These are phyloP conservation scores for Paradoxurus hermaphroditus DNA, from an alignment of 2,113 vertebrate genomes.

Conservation along the genomic window DNA sequence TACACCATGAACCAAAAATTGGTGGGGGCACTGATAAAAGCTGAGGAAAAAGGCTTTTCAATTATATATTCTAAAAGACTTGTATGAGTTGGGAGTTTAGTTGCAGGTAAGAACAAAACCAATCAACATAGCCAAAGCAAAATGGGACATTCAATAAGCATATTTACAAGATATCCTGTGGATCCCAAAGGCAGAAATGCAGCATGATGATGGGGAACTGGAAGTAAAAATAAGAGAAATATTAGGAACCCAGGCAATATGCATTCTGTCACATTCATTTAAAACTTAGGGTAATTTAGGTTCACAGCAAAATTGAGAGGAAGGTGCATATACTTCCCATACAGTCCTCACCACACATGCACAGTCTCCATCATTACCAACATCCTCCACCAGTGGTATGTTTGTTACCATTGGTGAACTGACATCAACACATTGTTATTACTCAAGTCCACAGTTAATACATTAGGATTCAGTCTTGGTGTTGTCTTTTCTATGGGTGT, in stretches of 20 bases:
- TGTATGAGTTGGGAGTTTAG: not conserved
- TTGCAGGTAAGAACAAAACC: not conserved
- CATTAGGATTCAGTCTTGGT: not conserved
- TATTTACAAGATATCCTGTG: not conserved
- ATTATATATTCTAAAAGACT: not conserved
- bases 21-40: not conserved
- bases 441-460: not conserved
- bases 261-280: not conserved
- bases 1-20: not conserved
- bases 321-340: not conserved
- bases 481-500: not conserved
- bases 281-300: not conserved
- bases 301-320: not conserved
- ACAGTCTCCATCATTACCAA: not conserved
- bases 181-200: not conserved
- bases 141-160: not conserved
- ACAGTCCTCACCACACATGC: not conserved
- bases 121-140: not conserved
- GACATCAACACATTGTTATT: not conserved
- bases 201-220: not conserved
- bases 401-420: not conserved
- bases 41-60: not conserved
- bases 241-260: not conserved
- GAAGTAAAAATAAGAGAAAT: not conserved
- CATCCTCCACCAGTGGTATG: not conserved